Percentiles rank a stretch among this genome's conserved stretches.
phyloP scores from a whole-genome alignment of 2,888 invertebrate species.

The Agrotis exclamationis region DNA sequence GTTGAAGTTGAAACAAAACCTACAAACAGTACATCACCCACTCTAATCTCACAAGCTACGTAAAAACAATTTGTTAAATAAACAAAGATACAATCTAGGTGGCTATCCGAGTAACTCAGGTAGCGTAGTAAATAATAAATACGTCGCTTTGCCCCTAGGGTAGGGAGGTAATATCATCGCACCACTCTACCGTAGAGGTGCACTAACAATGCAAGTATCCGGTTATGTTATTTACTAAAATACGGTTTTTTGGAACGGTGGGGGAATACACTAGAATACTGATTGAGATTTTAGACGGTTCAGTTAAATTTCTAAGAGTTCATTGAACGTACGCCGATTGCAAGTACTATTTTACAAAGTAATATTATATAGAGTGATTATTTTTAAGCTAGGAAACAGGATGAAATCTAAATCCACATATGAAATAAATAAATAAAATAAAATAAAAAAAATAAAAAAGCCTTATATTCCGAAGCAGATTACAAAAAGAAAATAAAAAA shows the following conservation, averaged over 20 bases:
- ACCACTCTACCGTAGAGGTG: conserved; percentile 45
- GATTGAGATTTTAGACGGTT: conserved; percentile 17
- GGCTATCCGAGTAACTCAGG: conserved; percentile 63
- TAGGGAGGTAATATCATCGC: conserved; percentile 64
- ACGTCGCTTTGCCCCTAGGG: conserved; percentile 60
- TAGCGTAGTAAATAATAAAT: conserved; percentile 75
- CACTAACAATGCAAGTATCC: conserved; percentile 51
- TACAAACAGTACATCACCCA: background rate
- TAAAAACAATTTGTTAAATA: conserved; percentile 76
- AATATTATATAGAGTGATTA: no score
- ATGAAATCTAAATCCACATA: no score
- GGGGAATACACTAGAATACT: conserved; percentile 11
- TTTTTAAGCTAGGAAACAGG: no score
- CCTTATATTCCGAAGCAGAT: no score
- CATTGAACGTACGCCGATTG: no score
- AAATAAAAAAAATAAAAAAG: no score
- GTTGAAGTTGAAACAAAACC: background rate
- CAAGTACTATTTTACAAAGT: no score
- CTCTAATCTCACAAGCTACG: conserved; percentile 48
- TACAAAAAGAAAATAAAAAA: no score
- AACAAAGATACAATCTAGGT: conserved; percentile 78
- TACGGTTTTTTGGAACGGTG: conserved; percentile 11
- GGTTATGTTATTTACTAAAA: conserved; percentile 30
- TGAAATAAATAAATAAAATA: no score
- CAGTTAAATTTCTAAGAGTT: conserved; percentile 19